These are phyloP conservation scores for Rhingia rostrata DNA, from an alignment of 2,888 invertebrate species.

Conservation along the genomic window DNA sequence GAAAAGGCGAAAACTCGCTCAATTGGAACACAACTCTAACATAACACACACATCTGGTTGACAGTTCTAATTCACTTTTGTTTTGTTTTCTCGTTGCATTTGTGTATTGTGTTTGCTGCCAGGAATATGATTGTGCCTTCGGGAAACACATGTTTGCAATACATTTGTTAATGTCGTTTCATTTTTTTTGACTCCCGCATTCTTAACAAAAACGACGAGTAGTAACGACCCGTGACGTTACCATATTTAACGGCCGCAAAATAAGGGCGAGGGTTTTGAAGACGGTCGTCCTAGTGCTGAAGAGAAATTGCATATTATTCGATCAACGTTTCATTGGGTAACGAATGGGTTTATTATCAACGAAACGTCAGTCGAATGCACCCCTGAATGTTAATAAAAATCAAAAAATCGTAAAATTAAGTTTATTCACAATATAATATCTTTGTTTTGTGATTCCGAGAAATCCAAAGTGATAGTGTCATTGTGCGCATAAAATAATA, in stretches of 20 bases:
- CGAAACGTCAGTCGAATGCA: conserved; percentile 11
- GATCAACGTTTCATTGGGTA: conserved; percentile 48
- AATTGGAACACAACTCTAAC: conserved; percentile 50
- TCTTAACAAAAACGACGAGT: conserved; percentile 6
- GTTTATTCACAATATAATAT: background rate
- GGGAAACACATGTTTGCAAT: conserved; percentile 58
- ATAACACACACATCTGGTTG: conserved; percentile 63
- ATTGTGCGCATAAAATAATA: conserved; percentile 45
- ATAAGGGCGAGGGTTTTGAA: conserved; percentile 47
- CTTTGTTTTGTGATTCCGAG: conserved; percentile 4
- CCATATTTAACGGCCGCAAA: conserved; percentile 53
- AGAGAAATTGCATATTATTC: conserved; percentile 34
- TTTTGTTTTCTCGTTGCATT: background rate
- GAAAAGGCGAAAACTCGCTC: conserved; percentile 46
- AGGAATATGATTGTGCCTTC: conserved; percentile 46
- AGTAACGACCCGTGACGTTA: conserved; percentile 69
- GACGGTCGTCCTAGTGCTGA: conserved; percentile 30
- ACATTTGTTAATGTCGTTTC: conserved; percentile 41
- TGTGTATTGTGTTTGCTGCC: conserved; percentile 18
- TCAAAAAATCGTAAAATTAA: conserved; percentile 36
- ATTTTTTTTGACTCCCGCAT: conserved; percentile 33
- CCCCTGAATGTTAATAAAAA: conserved; percentile 1
- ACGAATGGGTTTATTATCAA: conserved; percentile 44
- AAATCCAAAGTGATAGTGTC: conserved; percentile 45
- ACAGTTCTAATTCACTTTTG: conserved; percentile 56